Evolutionary conservation across 2,113 vertebrate species (phyloP).

Genomic region (Hymenochirus boettgeri): DNA sequence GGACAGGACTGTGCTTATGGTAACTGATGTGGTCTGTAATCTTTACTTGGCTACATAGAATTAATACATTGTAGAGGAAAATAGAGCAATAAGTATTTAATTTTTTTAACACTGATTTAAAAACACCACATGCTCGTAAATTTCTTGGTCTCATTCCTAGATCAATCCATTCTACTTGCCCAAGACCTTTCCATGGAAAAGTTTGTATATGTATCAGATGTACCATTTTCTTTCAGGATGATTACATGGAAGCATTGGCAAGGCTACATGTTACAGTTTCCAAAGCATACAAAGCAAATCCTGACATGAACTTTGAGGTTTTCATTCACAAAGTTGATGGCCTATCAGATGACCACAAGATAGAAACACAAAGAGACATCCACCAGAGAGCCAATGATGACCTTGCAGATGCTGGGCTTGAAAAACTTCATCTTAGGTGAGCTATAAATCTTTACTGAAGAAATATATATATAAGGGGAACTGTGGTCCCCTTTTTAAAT

Average conservation of each 20-base stretch:
- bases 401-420: constrained; percentile 91
- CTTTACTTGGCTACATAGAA: too few relatives aligned
- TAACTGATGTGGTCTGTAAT: too few relatives aligned
- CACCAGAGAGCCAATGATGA: constrained; percentile 98
- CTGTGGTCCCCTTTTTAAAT: too few relatives aligned
- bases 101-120: too few relatives aligned
- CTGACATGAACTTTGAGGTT: constrained; percentile 98
- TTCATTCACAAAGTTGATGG: constrained; percentile 99
- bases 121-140: too few relatives aligned
- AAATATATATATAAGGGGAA: too few relatives aligned
- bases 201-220: not conserved
- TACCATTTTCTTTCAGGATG: constrained; percentile 67
- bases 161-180: too few relatives aligned
- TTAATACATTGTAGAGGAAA: too few relatives aligned
- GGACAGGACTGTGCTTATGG: too few relatives aligned
- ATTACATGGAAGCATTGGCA: constrained; percentile 95
- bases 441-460: constrained; percentile 42
- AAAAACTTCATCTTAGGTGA: constrained; percentile 96
- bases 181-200: not conserved
- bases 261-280: constrained; percentile 96
- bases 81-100: too few relatives aligned
- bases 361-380: constrained; percentile 97
- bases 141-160: too few relatives aligned
- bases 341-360: constrained; percentile 97
- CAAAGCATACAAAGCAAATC: constrained; percentile 95